phyloP scores from a whole-genome alignment of 2,888 invertebrate genomes.

The Meta bourneti region DNA sequence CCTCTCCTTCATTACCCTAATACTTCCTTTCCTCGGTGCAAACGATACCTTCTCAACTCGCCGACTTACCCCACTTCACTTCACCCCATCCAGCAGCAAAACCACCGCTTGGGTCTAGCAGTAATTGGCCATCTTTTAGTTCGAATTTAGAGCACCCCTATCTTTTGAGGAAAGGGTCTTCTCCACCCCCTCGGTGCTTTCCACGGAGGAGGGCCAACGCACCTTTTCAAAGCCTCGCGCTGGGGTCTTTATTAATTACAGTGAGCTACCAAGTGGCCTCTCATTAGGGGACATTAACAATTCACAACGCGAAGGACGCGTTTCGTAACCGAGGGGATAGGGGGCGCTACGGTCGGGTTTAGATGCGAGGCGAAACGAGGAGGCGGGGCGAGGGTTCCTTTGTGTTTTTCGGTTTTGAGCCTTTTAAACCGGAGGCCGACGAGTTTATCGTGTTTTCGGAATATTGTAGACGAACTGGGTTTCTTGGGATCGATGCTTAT shows the following conservation, averaged over 20 bases:
- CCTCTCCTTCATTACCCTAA: too few relatives aligned
- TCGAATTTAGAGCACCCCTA: background rate
- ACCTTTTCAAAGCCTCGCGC: conserved; percentile 32
- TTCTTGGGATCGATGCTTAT: too few relatives aligned
- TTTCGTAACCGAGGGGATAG: conserved; percentile 10
- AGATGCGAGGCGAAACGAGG: background rate
- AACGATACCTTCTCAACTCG: background rate
- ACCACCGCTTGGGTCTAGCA: too few relatives aligned
- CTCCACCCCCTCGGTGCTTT: conserved; percentile 14
- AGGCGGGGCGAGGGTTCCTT: background rate
- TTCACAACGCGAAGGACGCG: conserved; percentile 24
- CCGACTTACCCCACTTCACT: background rate
- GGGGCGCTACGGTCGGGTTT: background rate
- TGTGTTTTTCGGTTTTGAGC: background rate
- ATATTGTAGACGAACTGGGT: too few relatives aligned
- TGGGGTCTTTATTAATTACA: conserved; percentile 54
- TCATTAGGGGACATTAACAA: conserved; percentile 59
- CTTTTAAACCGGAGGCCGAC: too few relatives aligned
- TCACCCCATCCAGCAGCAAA: background rate
- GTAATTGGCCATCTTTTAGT: conserved; percentile 51
- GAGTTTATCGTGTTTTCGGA: too few relatives aligned
- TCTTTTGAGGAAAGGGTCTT: background rate
- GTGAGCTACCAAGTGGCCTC: conserved; percentile 10
- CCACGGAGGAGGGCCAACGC: background rate
- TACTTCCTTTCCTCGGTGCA: too few relatives aligned